Evolutionary conservation across 2,888 invertebrate species (phyloP), one percentile per base, ranked within the genome.

Genomic region (Eristalinus aeneus): DNA sequence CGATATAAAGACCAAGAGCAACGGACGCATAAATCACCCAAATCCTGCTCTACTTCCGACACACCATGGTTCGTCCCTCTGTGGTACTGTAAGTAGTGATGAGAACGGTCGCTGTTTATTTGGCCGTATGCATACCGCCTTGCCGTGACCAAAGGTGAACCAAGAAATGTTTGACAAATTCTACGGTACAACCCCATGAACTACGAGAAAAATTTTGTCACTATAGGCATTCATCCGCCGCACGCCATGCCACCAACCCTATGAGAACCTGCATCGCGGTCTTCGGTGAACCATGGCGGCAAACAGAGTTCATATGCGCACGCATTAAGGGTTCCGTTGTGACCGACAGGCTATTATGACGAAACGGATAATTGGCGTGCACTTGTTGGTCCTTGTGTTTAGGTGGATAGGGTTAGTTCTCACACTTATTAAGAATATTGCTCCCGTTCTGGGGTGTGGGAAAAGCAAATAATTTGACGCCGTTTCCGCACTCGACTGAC

Each of bases 301-400:
- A 9, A 20, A 54, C 20, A 3, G 20, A 8, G 10, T 54, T 12
- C 36, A 12, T 69, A 27, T 58, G 56, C 56, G 32, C 56, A 22
- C 39, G 34, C 61, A 63, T 63, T 63, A 72, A 63, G 72, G 63
- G 72, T 63, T 63, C 53, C 9, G 34, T 34, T 53, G n/a, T 12
- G 53, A 53, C 53, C 32, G 72, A 32, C 34, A 74, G 64, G 73
- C 63, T 64, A 11, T n/a, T 72, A 32, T 73, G 56, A 32, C 23
- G 68, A 53, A 68, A 53, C 39, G 22, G 27, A 20, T 75, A 75
- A 75, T 75, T 68, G 68, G 9, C 61, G 12, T 76, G 46, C 74
- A 74, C 74, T 74, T 74, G 74, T 74, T 65, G 74, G 64, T 12
- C 56, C 64, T 22, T 3, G n/a, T 3, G n/a, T 12, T 9, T 12